phyloP scores from a whole-genome alignment of 2,113 vertebrate genomes.

The Cryptomyrus ogoouensis region DNA sequence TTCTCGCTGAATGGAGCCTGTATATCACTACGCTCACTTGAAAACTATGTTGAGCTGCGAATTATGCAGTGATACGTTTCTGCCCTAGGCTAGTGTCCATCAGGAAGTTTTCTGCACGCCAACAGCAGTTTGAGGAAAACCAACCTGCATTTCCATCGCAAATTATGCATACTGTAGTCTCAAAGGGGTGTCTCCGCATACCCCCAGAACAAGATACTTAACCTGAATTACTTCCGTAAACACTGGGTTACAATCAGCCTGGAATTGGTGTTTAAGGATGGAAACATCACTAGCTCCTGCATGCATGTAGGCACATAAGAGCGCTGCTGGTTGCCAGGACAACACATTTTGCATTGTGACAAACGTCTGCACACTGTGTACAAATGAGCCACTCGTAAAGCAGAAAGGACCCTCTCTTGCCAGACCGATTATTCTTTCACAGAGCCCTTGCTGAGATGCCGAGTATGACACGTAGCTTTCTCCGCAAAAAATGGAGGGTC shows the following conservation, averaged over 20 bases:
- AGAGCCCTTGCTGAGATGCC: background rate
- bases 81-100: background rate
- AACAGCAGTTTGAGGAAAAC: background rate
- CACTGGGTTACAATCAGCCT: background rate
- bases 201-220: background rate
- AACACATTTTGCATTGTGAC: constrained; percentile 9
- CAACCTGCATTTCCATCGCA: background rate
- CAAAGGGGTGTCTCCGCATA: background rate
- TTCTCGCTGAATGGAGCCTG: background rate
- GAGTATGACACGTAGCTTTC: background rate
- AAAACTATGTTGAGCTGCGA: background rate
- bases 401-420: background rate
- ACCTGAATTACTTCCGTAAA: background rate
- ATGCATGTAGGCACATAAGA: constrained; percentile 7
- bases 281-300: background rate
- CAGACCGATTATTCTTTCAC: background rate
- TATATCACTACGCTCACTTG: background rate
- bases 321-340: constrained; percentile 19
- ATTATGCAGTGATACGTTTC: background rate
- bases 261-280: background rate
- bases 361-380: background rate
- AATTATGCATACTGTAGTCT: background rate
- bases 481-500: background rate
- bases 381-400: constrained; percentile 8
- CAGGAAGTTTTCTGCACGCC: background rate